Conservation (phyloP, 2,797 vertebrate species). For the Euphonia xanthogaster region DNA sequence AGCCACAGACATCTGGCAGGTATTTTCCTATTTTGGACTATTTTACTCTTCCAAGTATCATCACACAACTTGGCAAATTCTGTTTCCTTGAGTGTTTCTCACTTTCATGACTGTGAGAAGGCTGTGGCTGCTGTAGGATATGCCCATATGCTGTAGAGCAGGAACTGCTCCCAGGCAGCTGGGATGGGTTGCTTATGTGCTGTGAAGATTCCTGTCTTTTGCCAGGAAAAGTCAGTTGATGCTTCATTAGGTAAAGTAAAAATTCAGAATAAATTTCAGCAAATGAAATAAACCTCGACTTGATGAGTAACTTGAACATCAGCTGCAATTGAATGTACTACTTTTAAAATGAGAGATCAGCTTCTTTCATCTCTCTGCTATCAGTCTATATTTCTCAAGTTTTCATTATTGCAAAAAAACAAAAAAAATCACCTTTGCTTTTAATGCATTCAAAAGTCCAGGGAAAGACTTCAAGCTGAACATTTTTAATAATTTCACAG, state of each 20-base stretch:
- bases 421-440: background rate
- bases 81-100: background rate
- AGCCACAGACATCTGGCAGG: background rate
- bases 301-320: background rate
- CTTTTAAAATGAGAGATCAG: background rate
- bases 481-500: background rate
- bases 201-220: background rate
- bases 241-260: background rate
- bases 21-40: background rate
- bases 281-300: background rate
- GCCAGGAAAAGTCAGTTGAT: background rate
- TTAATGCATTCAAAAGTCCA: background rate
- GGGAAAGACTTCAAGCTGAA: background rate
- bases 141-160: background rate
- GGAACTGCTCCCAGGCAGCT: background rate
- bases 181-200: background rate
- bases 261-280: background rate
- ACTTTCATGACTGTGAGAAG: background rate
- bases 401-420: background rate
- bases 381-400: background rate
- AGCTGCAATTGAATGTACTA: background rate
- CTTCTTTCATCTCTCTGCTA: background rate
- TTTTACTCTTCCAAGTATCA: background rate
- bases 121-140: background rate
- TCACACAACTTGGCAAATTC: background rate